phyloP scores from a whole-genome alignment of 2,888 invertebrate species.

The Incurvaria masculella region DNA sequence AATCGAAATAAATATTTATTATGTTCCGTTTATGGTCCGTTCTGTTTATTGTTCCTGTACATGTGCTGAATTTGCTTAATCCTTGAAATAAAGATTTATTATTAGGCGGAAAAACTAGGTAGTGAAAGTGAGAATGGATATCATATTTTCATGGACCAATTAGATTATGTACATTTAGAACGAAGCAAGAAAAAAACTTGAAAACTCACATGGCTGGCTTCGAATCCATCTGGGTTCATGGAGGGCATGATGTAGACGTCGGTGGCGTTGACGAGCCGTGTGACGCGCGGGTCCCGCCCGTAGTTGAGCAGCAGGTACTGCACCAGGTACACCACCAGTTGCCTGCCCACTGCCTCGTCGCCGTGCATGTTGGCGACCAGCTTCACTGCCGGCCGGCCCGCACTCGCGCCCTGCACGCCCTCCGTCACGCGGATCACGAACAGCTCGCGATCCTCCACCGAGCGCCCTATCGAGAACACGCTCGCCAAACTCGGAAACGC shows the following conservation, averaged over 20 bases:
- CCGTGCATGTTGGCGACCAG: conserved; percentile 97
- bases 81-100: too few species aligned
- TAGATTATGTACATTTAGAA: too few species aligned
- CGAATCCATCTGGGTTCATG: conserved; percentile 97
- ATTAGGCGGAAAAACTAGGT: too few species aligned
- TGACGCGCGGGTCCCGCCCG: conserved; percentile 65
- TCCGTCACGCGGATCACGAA: conserved; percentile 79
- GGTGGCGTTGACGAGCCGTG: conserved; percentile 76
- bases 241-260: conserved; percentile 96
- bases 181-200: neutral
- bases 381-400: conserved; percentile 85
- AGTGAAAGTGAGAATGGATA: too few species aligned
- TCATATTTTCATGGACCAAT: too few species aligned
- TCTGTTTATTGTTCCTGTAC: too few species aligned
- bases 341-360: conserved; percentile 86
- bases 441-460: conserved; percentile 76
- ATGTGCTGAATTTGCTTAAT: too few species aligned
- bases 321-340: conserved; percentile 78
- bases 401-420: conserved; percentile 54
- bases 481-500: conserved; percentile 68
- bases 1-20: too few species aligned
- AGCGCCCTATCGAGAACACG: conserved; percentile 77
- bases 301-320: conserved; percentile 80
- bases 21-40: too few species aligned
- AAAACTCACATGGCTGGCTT: conserved; percentile 66